Conservation (phyloP, 35 echinoderm and acorn worm genomes). For the Diadema setosum region DNA sequence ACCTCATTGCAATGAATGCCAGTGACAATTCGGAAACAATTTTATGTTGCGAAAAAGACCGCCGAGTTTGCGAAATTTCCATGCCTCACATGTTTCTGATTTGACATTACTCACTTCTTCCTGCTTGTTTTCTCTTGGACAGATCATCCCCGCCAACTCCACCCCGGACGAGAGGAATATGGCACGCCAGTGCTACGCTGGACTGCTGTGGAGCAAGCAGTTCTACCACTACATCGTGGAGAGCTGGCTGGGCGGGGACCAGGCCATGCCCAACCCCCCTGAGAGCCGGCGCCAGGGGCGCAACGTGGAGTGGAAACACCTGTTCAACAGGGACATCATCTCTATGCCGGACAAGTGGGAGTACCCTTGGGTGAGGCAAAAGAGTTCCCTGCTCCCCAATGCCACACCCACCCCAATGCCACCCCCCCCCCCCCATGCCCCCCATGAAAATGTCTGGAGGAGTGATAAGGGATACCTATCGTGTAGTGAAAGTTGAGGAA, state of each 20-base stretch:
- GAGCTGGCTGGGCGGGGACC: slow-evolving; percentile 83
- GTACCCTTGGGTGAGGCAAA: slow-evolving; percentile 90
- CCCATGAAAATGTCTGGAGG: not conserved
- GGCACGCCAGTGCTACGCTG: slow-evolving; percentile 85
- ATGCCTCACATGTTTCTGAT: too few species aligned
- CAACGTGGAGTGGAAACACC: slow-evolving; percentile 93
- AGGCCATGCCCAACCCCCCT: slow-evolving; percentile 66
- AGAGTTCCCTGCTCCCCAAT: too few species aligned
- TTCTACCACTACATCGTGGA: slow-evolving; percentile 99
- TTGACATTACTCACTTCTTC: too few species aligned
- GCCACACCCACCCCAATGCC: too few species aligned
- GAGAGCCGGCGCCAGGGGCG: slow-evolving; percentile 45
- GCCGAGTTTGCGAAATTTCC: too few species aligned
- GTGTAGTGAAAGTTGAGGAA: too few species aligned
- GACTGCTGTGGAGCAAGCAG: slow-evolving; percentile 96
- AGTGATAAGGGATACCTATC: too few species aligned
- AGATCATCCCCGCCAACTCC: slow-evolving; percentile 41
- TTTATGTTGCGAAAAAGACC: too few species aligned
- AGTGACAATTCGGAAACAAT: too few species aligned
- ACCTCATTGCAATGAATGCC: too few species aligned
- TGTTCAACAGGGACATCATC: slow-evolving; percentile 92
- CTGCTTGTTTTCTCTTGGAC: not conserved
- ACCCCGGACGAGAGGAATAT: slow-evolving; percentile 39
- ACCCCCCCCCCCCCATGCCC: too few species aligned
- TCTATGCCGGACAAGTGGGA: slow-evolving; percentile 99